These are phyloP conservation scores for Drepanosiphum platanoidis DNA, from an alignment of 2,888 invertebrate genomes.

Conservation along the genomic window DNA sequence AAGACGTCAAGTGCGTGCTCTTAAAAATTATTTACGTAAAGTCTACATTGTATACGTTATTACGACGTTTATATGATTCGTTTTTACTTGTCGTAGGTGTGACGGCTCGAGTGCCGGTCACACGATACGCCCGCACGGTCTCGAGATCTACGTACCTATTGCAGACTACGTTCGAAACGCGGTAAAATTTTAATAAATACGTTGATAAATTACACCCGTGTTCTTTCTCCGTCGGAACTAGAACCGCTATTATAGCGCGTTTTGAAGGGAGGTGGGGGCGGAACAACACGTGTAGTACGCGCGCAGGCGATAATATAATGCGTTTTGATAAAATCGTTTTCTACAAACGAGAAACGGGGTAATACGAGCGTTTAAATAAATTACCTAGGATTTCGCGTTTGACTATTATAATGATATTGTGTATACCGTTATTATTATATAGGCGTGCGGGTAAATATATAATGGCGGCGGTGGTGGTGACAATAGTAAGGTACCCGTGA, in stretches of 20 bases:
- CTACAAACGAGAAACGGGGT: neutral
- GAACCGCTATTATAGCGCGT: neutral
- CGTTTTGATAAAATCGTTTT: slow-evolving; percentile 9
- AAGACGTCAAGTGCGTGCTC: slow-evolving; percentile 17
- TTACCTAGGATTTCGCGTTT: neutral
- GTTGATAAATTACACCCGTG: neutral
- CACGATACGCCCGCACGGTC: neutral
- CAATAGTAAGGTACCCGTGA: neutral
- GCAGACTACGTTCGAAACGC: neutral
- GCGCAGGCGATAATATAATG: neutral
- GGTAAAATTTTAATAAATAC: neutral
- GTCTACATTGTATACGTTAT: neutral
- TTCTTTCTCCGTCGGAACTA: neutral
- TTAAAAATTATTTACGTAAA: slow-evolving; percentile 13
- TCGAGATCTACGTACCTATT: neutral
- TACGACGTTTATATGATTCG: slow-evolving; percentile 6
- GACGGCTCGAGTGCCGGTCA: slow-evolving; percentile 35
- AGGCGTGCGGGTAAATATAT: neutral
- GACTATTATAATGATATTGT: neutral
- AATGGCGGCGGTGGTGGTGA: too few species aligned
- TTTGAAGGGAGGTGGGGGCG: too few species aligned
- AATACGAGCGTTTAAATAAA: neutral
- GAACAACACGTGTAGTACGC: neutral
- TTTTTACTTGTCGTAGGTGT: slow-evolving; percentile 42
- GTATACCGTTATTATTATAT: too few species aligned